Percentiles rank a stretch among this genome's conserved stretches.
Conservation (phyloP, 2,888 invertebrate species). For the Pocota personata region DNA sequence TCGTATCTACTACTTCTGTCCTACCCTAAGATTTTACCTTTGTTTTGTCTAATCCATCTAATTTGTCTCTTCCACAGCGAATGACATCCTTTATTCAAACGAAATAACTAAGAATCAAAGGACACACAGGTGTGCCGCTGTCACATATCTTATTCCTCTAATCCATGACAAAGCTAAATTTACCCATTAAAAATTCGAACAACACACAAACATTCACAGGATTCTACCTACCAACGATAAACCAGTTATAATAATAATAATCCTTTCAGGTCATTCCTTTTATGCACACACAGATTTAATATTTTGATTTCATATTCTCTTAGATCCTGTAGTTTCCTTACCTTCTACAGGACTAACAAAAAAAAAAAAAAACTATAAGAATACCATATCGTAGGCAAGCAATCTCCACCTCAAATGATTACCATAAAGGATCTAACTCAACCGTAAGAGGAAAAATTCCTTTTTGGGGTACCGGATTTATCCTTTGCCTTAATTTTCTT, state of each 20-base stretch:
- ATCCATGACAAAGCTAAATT: constrained; percentile 55
- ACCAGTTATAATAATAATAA: constrained; percentile 59
- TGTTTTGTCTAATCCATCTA: not conserved
- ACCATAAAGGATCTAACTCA: constrained; percentile 65
- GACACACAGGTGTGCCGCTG: constrained; percentile 49
- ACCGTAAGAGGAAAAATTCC: constrained; percentile 55
- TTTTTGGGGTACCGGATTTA: constrained; percentile 45
- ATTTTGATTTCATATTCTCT: constrained; percentile 65
- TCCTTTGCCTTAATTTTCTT: constrained; percentile 55
- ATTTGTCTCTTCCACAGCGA: not conserved
- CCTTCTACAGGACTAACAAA: not conserved
- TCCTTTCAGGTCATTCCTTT: constrained; percentile 52
- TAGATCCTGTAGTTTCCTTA: not conserved
- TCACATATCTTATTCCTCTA: constrained; percentile 52
- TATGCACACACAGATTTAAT: constrained; percentile 49
- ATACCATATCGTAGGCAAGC: constrained; percentile 47
- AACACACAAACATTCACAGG: constrained; percentile 1
- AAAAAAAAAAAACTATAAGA: not conserved
- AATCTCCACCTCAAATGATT: constrained; percentile 67
- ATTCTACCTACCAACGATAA: constrained; percentile 33
- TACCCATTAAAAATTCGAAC: not conserved
- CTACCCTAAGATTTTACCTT: not conserved
- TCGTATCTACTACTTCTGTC: too few relatives aligned
- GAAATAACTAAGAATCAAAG: constrained; percentile 12
- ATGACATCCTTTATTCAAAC: not conserved